Conservation (phyloP, 2,113 vertebrate genomes). For the Stigmatopora argus region DNA sequence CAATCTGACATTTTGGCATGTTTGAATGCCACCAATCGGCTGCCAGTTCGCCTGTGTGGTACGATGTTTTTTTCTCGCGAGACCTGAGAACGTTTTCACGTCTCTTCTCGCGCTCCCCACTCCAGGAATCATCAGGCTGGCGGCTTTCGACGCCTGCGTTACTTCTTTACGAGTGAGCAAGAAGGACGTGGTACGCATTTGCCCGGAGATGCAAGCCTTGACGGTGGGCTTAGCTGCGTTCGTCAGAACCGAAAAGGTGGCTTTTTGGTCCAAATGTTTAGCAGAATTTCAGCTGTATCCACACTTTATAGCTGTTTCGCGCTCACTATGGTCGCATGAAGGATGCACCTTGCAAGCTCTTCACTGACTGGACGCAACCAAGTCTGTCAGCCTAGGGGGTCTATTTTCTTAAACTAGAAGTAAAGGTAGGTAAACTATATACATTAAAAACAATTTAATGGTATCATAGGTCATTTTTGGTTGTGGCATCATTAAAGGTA, state of each 20-base stretch:
- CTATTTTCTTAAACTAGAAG: not conserved
- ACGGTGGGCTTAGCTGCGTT: not conserved
- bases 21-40: conserved; percentile 48
- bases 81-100: conserved; percentile 47
- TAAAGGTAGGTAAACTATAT: not conserved
- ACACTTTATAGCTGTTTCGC: not conserved
- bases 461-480: not conserved
- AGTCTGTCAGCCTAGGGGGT: not conserved
- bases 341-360: not conserved
- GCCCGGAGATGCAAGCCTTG: too few relatives aligned
- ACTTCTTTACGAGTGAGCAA: not conserved
- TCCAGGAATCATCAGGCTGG: conserved; percentile 2
- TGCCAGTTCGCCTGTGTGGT: conserved; percentile 17
- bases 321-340: not conserved
- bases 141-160: conserved; percentile 8
- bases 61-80: conserved; percentile 49
- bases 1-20: not conserved
- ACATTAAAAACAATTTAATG: not conserved
- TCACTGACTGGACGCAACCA: not conserved
- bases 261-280: not conserved
- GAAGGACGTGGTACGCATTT: conserved; percentile 9
- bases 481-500: not conserved
- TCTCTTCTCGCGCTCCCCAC: conserved; percentile 30
- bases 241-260: conserved; percentile 2
- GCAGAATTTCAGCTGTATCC: not conserved